Evolutionary conservation across 2,888 invertebrate genomes (phyloP).

Genomic region (Deilephila porcellus): DNA sequence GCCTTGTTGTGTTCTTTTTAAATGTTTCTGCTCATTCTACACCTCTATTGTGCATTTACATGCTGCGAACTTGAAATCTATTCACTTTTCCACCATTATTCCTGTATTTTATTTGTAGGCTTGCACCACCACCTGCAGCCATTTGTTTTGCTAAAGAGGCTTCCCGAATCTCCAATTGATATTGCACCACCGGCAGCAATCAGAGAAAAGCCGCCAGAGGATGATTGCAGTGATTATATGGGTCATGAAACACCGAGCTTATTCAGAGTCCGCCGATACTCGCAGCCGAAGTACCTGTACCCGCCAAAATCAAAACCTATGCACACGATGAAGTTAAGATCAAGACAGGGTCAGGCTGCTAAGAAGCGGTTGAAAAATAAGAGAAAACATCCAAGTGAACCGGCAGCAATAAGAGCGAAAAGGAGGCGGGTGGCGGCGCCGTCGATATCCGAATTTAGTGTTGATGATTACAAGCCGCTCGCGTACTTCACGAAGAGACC

Average conservation of each 20-base stretch:
- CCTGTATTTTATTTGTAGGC: conserved; percentile 39
- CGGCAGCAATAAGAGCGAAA: background rate
- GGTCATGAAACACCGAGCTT: background rate
- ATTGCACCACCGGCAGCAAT: no score
- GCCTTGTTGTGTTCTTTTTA: no score
- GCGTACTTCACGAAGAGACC: conserved; percentile 32
- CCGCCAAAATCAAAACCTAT: background rate
- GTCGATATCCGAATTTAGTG: conserved; percentile 29
- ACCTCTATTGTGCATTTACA: no score
- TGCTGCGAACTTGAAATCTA: no score
- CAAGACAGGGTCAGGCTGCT: background rate
- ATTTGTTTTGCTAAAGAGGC: conserved; percentile 48
- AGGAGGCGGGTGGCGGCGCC: background rate
- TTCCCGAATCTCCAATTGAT: conserved; percentile 14
- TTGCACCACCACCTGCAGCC: conserved; percentile 47
- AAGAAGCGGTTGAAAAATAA: background rate
- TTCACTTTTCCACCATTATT: no score
- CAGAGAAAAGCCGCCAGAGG: conserved; percentile 8
- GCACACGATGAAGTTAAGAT: conserved; percentile 7
- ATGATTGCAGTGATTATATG: no score
- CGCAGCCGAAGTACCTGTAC: background rate
- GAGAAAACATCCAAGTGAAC: background rate
- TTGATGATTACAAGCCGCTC: conserved; percentile 40
- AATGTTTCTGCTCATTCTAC: no score
- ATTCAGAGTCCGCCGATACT: conserved; percentile 30